Evolutionary conservation across 37 sponge, comb jelly and placozoan species (phyloP).

Genomic region (Cladorhizidae sp.): DNA sequence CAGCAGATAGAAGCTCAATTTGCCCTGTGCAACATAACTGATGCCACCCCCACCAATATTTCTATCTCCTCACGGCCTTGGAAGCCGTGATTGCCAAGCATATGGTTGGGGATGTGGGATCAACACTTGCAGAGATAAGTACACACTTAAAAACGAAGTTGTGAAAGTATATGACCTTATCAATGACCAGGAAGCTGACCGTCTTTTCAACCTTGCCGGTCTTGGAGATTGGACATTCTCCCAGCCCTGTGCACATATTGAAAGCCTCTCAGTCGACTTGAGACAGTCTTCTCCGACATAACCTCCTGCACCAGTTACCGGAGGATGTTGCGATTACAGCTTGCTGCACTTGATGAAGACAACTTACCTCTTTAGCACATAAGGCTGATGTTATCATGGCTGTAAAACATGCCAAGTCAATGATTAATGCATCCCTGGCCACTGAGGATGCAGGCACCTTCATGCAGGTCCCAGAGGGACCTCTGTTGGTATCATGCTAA

Average conservation of each 20-base stretch:
- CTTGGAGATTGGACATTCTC: constrained; percentile 12
- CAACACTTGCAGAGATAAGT: neutral
- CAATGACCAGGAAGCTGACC: neutral
- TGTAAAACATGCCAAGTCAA: neutral
- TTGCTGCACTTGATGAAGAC: neutral
- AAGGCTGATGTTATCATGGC: constrained; percentile 1
- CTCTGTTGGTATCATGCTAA: neutral
- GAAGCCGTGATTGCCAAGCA: neutral
- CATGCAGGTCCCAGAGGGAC: neutral
- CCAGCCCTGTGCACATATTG: constrained; percentile 6
- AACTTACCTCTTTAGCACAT: neutral
- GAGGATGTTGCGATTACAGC: neutral
- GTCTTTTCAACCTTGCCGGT: neutral
- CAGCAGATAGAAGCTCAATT: constrained; percentile 7
- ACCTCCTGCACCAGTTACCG: neutral
- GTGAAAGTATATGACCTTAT: neutral
- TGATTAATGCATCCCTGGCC: neutral
- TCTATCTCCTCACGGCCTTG: neutral
- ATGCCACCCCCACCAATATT: too few relatives aligned
- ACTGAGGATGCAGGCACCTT: neutral
- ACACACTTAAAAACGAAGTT: neutral
- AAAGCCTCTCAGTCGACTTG: neutral
- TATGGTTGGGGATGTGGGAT: neutral
- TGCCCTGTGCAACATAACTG: neutral
- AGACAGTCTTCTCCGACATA: neutral